Evolutionary conservation across 2,888 invertebrate genomes (phyloP).

Genomic region (Drosophila algonquin): DNA sequence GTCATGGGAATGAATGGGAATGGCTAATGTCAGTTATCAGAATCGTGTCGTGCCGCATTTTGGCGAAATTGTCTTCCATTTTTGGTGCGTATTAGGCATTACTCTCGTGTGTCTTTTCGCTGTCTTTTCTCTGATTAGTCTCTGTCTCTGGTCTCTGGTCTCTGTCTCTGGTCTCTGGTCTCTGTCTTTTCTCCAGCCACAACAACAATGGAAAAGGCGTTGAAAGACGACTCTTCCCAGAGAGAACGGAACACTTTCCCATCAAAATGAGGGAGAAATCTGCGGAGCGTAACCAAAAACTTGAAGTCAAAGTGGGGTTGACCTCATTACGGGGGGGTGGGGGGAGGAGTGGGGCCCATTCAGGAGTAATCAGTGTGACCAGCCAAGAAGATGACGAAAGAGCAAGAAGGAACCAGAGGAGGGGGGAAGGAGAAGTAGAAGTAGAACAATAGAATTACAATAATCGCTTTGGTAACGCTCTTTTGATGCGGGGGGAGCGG

Average conservation of each 20-base stretch:
- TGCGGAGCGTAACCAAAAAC: conserved; percentile 65
- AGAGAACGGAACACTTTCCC: conserved; percentile 67
- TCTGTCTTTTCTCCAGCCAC: neutral
- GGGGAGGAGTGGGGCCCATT: neutral
- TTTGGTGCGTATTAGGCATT: conserved; percentile 29
- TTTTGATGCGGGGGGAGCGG: conserved; percentile 1
- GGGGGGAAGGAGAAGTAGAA: conserved; percentile 31
- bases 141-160: too few relatives aligned
- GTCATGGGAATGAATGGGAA: neutral
- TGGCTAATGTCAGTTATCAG: conserved; percentile 41
- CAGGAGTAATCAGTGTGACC: conserved; percentile 44
- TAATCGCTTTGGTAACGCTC: conserved; percentile 66
- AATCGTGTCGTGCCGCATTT: conserved; percentile 41
- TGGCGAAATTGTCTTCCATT: conserved; percentile 42
- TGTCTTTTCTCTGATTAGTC: neutral
- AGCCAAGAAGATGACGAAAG: conserved; percentile 10
- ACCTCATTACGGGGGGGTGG: conserved; percentile 57
- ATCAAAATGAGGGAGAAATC: conserved; percentile 46
- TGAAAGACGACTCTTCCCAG: conserved; percentile 17
- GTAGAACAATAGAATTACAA: conserved; percentile 77
- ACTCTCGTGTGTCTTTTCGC: neutral
- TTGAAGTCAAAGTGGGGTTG: conserved; percentile 56
- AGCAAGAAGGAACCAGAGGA: neutral
- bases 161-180: neutral
- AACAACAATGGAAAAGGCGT: conserved; percentile 10